Conservation (phyloP, 2,888 invertebrate genomes). For the Cremastinae sp. region DNA sequence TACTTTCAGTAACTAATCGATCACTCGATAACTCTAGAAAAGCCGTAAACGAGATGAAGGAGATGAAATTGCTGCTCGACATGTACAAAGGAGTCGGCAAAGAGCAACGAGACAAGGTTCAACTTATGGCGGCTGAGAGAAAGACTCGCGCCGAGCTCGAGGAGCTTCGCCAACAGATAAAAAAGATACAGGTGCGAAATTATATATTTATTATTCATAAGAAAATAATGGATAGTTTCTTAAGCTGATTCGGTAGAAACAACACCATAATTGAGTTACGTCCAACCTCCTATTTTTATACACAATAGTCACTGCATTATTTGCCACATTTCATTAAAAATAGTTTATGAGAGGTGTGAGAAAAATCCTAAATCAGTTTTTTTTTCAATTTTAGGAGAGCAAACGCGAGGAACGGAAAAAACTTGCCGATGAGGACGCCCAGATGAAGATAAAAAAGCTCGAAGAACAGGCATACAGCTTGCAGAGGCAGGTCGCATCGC, state of each 20-base stretch:
- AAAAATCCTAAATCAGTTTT: too few species aligned
- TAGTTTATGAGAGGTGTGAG: too few species aligned
- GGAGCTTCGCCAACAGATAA: constrained; percentile 91
- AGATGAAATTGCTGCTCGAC: constrained; percentile 95
- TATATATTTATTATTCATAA: too few species aligned
- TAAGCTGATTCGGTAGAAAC: too few species aligned
- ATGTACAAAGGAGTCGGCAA: constrained; percentile 99
- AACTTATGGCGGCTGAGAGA: constrained; percentile 96
- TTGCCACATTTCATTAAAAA: too few species aligned
- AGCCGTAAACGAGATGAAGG: constrained; percentile 95
- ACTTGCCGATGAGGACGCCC: constrained; percentile 95
- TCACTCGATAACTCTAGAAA: constrained; percentile 80
- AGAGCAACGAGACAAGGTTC: constrained; percentile 97
- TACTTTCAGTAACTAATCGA: too few species aligned
- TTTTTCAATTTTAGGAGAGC: constrained; percentile 85
- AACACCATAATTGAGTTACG: too few species aligned
- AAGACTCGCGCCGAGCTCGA: constrained; percentile 95
- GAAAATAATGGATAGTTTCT: too few species aligned
- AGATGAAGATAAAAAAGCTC: constrained; percentile 95
- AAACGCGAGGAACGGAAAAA: constrained; percentile 95
- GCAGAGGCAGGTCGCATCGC: constrained; percentile 93
- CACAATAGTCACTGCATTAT: too few species aligned
- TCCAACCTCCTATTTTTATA: too few species aligned
- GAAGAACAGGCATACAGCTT: constrained; percentile 96
- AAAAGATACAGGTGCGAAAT: constrained; percentile 93